A percentile compares a stretch with the other conserved stretches of the same genome.
phyloP scores from a whole-genome alignment of 2,797 vertebrate genomes.

The Corythornis leucogaster region DNA sequence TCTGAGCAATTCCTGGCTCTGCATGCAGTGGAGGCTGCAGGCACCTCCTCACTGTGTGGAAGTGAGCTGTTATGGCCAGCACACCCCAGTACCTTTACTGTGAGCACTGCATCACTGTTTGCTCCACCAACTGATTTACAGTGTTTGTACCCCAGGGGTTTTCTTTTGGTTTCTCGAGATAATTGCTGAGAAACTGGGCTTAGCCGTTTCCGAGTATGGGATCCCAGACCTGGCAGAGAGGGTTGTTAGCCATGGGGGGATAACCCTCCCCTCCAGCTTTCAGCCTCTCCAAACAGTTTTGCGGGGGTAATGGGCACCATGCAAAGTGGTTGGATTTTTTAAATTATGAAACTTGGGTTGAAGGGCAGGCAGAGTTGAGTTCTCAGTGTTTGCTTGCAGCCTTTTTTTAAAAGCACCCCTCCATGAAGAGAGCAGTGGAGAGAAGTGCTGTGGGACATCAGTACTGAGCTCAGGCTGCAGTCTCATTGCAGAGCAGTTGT shows the following conservation, averaged over 20 bases:
- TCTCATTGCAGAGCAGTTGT: not conserved
- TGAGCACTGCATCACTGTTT: accelerated
- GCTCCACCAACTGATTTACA: not conserved
- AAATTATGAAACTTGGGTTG: not conserved
- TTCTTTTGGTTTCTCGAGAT: not conserved
- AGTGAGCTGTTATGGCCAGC: not conserved
- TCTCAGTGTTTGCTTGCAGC: not conserved
- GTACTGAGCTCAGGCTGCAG: accelerated
- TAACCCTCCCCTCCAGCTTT: not conserved
- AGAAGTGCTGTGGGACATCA: not conserved
- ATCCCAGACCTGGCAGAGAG: not conserved
- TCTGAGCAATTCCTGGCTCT: not conserved
- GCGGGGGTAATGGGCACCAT: not conserved
- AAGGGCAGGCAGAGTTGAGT: not conserved
- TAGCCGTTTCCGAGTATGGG: not conserved
- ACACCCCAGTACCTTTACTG: not conserved
- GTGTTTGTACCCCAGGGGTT: not conserved
- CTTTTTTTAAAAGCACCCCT: not conserved
- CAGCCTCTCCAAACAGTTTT: not conserved
- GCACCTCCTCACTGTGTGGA: not conserved
- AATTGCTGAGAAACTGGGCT: not conserved
- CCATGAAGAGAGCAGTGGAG: not conserved
- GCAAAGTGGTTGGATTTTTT: not conserved
- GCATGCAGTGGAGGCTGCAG: not conserved
- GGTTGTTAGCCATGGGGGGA: not conserved